phyloP scores from a whole-genome alignment of 2,888 invertebrate genomes.

The Leuctra nigra region DNA sequence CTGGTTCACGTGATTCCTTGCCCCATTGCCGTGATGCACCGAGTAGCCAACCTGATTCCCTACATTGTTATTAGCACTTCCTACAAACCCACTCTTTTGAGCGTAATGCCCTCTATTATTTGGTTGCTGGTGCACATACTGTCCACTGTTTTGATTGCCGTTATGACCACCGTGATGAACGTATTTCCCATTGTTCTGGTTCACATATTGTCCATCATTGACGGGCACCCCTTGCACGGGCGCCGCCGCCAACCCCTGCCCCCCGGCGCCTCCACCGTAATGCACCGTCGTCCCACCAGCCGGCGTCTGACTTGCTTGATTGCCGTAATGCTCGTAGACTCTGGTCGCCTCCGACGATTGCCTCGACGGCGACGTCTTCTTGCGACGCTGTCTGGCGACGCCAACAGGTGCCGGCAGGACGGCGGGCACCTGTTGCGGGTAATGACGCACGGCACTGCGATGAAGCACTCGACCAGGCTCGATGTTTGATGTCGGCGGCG shows the following conservation, averaged over 20 bases:
- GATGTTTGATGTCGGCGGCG: no score
- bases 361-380: not conserved
- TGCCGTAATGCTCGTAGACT: slow-evolving; percentile 3
- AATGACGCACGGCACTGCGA: not conserved
- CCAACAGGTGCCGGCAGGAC: not conserved
- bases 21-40: not conserved
- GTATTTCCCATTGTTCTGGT: not conserved
- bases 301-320: not conserved
- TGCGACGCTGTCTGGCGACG: not conserved
- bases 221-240: not conserved
- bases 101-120: no score
- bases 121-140: not conserved
- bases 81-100: no score
- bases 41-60: no score
- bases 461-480: no score
- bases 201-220: not conserved
- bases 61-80: not conserved
- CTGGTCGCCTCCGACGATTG: not conserved
- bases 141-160: not conserved
- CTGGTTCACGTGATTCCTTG: not conserved
- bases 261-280: slow-evolving; percentile 8
- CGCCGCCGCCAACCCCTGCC: not conserved
- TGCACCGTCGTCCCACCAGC: slow-evolving; percentile 11
- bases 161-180: not conserved
- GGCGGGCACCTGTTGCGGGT: slow-evolving; percentile 5